These are phyloP conservation scores for Incurvaria masculella DNA, from an alignment of 2,888 invertebrate species.

Conservation along the genomic window DNA sequence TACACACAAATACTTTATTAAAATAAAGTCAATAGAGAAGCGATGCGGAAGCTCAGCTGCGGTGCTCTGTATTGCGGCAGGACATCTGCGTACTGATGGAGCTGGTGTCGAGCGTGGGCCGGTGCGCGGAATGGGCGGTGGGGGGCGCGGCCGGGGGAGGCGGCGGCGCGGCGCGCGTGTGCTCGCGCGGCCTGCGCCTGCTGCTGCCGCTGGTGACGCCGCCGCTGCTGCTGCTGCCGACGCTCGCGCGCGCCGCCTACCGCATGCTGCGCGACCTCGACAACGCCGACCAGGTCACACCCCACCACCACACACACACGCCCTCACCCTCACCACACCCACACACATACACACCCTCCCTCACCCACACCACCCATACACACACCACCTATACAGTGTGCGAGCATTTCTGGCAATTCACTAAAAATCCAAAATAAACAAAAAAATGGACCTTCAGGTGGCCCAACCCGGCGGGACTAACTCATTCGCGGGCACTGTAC, in stretches of 20 bases:
- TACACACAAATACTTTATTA: too few relatives aligned
- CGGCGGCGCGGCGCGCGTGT: conserved; percentile 25
- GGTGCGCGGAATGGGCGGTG: conserved; percentile 19
- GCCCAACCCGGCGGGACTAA: too few relatives aligned
- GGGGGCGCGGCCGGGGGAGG: conserved; percentile 21
- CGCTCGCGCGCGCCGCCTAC: conserved; percentile 35
- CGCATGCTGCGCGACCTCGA: conserved; percentile 41
- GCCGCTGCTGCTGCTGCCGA: conserved; percentile 29
- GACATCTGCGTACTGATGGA: conserved; percentile 81
- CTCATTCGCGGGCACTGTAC: too few relatives aligned
- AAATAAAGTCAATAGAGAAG: too few relatives aligned
- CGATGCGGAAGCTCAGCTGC: background rate
- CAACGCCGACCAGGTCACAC: conserved; percentile 24
- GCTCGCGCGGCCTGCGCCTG: conserved; percentile 35
- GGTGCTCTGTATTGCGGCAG: conserved; percentile 35
- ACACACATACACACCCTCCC: too few relatives aligned
- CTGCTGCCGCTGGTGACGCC: conserved; percentile 36
- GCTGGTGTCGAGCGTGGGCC: conserved; percentile 50
- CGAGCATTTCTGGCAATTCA: too few relatives aligned
- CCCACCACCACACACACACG: too few relatives aligned
- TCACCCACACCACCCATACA: too few relatives aligned
- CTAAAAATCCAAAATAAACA: too few relatives aligned
- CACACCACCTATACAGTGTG: too few relatives aligned
- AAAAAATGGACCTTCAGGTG: too few relatives aligned
- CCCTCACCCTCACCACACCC: too few relatives aligned